Percentiles rank a stretch among this genome's conserved stretches.
phyloP scores from a whole-genome alignment of 2,113 vertebrate species.

The Myotis yumanensis region DNA sequence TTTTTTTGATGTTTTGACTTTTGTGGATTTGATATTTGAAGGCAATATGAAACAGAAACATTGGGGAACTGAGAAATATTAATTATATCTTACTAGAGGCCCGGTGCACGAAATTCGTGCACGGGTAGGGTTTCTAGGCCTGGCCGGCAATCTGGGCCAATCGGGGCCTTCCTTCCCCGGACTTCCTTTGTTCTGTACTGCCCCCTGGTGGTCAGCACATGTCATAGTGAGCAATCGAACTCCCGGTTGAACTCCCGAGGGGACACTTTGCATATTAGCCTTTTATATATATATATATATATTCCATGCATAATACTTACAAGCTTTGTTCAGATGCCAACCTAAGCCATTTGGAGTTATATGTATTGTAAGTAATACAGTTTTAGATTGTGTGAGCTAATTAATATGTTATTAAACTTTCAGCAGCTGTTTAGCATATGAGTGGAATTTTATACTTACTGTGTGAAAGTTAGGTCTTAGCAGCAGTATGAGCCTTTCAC shows the following conservation, averaged over 20 bases:
- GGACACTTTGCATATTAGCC: too few relatives aligned
- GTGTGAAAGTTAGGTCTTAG: neutral
- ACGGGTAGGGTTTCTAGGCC: too few relatives aligned
- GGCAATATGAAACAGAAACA: neutral
- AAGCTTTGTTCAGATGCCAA: neutral
- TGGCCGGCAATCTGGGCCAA: too few relatives aligned
- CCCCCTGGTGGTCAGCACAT: too few relatives aligned
- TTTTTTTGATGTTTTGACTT: conserved; percentile 49
- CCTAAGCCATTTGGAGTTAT: conserved; percentile 5
- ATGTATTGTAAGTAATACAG: neutral
- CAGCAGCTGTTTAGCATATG: neutral
- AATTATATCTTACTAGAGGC: conserved; percentile 22
- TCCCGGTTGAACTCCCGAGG: too few relatives aligned
- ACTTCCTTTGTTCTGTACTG: too few relatives aligned
- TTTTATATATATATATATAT: too few relatives aligned
- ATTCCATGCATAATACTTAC: neutral
- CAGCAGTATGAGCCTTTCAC: neutral
- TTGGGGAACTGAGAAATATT: conserved; percentile 11
- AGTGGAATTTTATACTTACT: conserved; percentile 30
- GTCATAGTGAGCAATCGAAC: too few relatives aligned
- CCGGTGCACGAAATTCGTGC: too few relatives aligned
- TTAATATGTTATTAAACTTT: conserved; percentile 33
- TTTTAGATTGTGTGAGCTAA: conserved; percentile 27
- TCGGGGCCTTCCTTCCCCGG: too few relatives aligned
- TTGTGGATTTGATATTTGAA: conserved; percentile 32